Base-by-base conservation (phyloP, 92 coral and sea anemone species). In the Blastomussa wellsi region DNA sequence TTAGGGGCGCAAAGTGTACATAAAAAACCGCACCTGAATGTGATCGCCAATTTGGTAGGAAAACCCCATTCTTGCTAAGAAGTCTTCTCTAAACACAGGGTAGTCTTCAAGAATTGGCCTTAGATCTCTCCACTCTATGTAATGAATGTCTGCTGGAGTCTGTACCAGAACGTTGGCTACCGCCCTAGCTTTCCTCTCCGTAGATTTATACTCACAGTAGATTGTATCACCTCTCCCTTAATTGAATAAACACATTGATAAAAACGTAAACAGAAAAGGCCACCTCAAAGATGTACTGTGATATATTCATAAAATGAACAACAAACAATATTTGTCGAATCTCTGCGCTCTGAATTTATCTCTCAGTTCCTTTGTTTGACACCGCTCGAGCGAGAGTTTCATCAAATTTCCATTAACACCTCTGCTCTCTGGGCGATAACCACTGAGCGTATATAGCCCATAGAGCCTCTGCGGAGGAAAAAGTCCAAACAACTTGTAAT, bases 221-320 rank as follows among this genome's bases (percentile, higher is more conserved):
- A 96, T 86, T 42, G 93, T 94, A 76, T 96, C 98, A 48, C 98
- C 98, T 72, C 89, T 92, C 22, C 94, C 98, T 96, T 52, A 69
- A 22, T 15, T 26, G 12, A 62, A 9, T 12, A n/a, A 51, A 51
- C 14, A 2, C 1, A 1, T 26, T 62, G 68, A 28, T 62, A 14
- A 26, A 62, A 26, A 26, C 13, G 49, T 44, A 44, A 6, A 44
- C 3, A 39, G 3, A 3, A 39, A 39, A 39, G 44, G 44, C 4
- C 44, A 7, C 44, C 44, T 39, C 44, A 39, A 39, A 39, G 44
- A 39, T 39, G 44, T 39, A 7, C 44, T 39, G 44, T 39, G 44
- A 39, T 39, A 3, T 39, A 39, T 39, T 39, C 44, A 39, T 39
- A 39, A 39, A n/a, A 39, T 39, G 3, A 39, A 39, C 44, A 39